These are phyloP conservation scores for Atlantisia rogersi DNA, from an alignment of 2,113 vertebrate genomes.

Conservation along the genomic window DNA sequence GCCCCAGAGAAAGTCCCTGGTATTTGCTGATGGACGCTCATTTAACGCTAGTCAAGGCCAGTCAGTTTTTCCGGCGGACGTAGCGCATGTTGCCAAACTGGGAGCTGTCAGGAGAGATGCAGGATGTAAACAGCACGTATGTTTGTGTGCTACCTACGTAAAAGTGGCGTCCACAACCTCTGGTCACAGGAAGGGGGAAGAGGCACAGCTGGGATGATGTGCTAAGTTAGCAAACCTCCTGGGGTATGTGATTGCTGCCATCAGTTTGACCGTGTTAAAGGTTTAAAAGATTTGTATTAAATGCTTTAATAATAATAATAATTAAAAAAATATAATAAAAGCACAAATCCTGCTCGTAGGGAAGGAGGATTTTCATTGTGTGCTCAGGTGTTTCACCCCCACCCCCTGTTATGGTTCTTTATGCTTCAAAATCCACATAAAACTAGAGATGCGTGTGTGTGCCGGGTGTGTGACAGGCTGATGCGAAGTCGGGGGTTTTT, in stretches of 20 bases:
- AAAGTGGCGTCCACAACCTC: neutral
- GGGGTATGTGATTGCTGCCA: neutral
- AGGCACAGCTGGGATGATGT: accelerated
- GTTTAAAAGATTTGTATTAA: neutral
- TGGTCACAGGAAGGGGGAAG: neutral
- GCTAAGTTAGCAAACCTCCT: neutral
- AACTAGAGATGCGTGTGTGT: neutral
- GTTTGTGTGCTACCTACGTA: accelerated
- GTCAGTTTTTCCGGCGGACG: neutral
- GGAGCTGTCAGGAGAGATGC: neutral
- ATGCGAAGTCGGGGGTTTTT: neutral
- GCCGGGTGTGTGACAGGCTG: accelerated
- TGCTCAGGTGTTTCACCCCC: accelerated
- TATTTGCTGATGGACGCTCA: neutral
- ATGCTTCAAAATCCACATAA: neutral
- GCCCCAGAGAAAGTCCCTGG: neutral
- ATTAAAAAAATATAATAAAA: neutral
- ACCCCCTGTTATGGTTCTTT: neutral
- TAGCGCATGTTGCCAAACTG: neutral
- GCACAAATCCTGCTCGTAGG: neutral
- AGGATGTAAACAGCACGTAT: neutral
- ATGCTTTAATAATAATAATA: neutral
- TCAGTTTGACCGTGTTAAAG: accelerated
- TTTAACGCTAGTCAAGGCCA: neutral
- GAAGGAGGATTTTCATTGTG: neutral